Conservation (phyloP, 1,140 invertebrate species). For the Diplogasteroides magnus region DNA sequence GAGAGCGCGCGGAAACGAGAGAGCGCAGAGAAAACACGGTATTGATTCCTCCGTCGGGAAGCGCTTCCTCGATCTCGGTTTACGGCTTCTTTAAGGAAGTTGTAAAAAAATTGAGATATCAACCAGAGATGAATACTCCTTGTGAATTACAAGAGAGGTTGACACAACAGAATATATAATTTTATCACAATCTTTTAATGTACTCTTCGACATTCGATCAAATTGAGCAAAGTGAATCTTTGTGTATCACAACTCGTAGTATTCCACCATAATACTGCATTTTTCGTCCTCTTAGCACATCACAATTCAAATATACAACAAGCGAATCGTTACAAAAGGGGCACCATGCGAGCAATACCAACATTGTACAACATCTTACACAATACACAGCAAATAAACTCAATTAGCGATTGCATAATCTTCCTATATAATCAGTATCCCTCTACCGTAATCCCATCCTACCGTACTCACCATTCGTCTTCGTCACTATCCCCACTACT, state of each 20-base stretch:
- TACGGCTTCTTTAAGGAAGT: neutral
- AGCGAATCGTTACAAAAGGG: too few species aligned
- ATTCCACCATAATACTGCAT: too few species aligned
- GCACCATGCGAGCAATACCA: neutral
- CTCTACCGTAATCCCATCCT: too few species aligned
- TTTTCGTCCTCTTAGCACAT: too few species aligned
- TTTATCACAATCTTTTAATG: neutral
- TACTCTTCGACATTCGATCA: too few species aligned
- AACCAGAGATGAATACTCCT: neutral
- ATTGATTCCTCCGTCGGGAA: neutral
- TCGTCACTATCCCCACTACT: conserved; percentile 1
- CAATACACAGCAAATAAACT: neutral
- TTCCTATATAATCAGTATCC: too few species aligned
- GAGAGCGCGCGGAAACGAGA: neutral
- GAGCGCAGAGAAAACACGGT: neutral
- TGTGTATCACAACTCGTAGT: too few species aligned
- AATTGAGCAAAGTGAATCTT: too few species aligned
- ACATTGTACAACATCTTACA: neutral
- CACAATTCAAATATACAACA: too few species aligned
- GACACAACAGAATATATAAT: neutral
- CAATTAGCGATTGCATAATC: too few species aligned
- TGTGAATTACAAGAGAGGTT: too few species aligned
- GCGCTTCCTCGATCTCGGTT: neutral
- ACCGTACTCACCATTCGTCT: conserved; percentile 24
- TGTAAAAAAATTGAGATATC: neutral